phyloP scores from a whole-genome alignment of 2,113 vertebrate genomes.

The Heterochromis multidens region DNA sequence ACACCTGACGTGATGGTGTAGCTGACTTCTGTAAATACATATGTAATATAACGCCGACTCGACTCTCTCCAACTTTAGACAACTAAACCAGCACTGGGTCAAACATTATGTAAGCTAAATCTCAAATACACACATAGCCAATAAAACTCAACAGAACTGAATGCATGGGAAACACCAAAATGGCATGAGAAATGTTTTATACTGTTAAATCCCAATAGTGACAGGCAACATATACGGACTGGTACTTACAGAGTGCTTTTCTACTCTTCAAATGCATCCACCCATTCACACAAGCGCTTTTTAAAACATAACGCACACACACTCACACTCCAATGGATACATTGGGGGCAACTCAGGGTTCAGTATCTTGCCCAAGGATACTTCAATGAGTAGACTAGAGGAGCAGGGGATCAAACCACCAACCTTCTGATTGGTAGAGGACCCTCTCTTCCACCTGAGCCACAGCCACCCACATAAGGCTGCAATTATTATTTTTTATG shows the following conservation, averaged over 20 bases:
- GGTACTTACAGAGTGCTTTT: background rate
- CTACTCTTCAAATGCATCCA: background rate
- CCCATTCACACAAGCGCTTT: background rate
- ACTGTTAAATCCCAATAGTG: background rate
- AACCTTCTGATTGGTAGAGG: background rate
- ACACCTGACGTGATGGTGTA: conserved; percentile 14
- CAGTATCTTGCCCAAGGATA: background rate
- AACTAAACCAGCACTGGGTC: conserved; percentile 12
- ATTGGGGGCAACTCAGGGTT: too few species aligned
- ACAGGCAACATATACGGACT: background rate
- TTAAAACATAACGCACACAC: background rate
- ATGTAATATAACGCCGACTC: conserved; percentile 11
- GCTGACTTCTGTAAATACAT: conserved; percentile 27
- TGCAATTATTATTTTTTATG: background rate
- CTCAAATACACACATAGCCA: background rate
- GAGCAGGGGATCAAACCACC: background rate
- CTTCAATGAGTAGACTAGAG: background rate
- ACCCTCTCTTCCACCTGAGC: background rate
- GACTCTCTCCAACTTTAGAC: background rate
- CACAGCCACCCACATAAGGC: background rate
- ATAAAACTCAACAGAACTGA: background rate
- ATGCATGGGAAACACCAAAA: background rate
- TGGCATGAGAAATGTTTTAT: background rate
- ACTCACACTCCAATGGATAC: background rate
- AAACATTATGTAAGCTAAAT: conserved; percentile 9